Evolutionary conservation across 2,113 vertebrate species (phyloP).

Genomic region (Mesembrinibis cayennensis): DNA sequence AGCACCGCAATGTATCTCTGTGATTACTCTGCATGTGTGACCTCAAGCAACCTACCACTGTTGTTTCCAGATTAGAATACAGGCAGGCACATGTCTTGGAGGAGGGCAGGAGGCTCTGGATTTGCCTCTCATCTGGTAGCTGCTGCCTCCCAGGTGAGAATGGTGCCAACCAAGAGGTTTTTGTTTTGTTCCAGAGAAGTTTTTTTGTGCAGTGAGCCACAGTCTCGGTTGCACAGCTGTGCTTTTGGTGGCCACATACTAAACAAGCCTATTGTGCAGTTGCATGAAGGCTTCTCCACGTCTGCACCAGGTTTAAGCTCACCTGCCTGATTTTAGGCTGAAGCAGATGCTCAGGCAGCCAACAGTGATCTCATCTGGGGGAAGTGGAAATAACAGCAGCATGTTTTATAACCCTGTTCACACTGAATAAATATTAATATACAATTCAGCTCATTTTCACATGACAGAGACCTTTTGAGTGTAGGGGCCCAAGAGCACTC

Average conservation of each 20-base stretch:
- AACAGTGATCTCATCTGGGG: background rate
- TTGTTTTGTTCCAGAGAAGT: background rate
- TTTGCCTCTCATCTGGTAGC: background rate
- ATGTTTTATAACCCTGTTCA: background rate
- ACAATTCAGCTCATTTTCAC: background rate
- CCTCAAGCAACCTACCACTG: slow-evolving; percentile 7
- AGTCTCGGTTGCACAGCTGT: background rate
- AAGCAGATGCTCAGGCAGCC: background rate
- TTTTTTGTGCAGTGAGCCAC: background rate
- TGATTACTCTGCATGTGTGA: background rate
- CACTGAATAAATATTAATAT: background rate
- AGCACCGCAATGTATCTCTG: background rate
- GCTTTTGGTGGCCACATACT: background rate
- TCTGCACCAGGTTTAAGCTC: background rate
- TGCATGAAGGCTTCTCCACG: accelerated
- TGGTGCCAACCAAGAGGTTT: background rate
- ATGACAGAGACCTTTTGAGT: background rate
- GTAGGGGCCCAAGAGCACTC: background rate
- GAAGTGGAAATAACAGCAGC: background rate
- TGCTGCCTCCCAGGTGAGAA: background rate
- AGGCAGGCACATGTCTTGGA: slow-evolving; percentile 12
- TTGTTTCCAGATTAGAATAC: background rate
- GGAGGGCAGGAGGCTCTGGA: background rate
- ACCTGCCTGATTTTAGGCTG: background rate
- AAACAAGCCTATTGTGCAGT: background rate